Conservation (phyloP, 2,113 vertebrate genomes). For the Actinemys pallida region DNA sequence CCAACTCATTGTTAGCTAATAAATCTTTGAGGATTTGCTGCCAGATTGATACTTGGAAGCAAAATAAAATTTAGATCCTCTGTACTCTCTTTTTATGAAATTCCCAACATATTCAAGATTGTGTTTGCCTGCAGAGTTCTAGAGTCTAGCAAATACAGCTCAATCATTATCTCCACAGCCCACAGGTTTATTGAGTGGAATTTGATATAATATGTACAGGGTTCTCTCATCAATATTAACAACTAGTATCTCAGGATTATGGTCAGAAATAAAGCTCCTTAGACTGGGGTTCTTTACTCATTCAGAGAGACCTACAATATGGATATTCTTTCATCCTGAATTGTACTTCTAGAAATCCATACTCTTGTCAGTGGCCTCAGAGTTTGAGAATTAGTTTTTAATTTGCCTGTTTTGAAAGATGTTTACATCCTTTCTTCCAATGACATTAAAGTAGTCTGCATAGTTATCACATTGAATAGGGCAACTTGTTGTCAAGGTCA, state of each 20-base stretch:
- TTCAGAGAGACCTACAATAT: background rate
- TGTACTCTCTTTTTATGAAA: background rate
- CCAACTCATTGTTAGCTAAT: background rate
- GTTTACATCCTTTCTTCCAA: background rate
- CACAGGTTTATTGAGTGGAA: background rate
- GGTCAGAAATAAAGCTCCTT: background rate
- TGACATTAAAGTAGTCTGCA: background rate
- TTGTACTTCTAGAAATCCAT: background rate
- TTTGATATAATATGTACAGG: background rate
- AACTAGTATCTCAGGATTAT: background rate
- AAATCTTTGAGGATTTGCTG: background rate
- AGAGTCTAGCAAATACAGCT: background rate
- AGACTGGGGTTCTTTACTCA: background rate
- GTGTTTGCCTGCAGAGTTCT: background rate
- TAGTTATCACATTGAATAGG: background rate
- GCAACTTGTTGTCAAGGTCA: background rate
- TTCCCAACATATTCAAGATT: background rate
- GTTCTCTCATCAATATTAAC: background rate
- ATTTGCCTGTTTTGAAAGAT: background rate
- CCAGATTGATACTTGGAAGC: background rate
- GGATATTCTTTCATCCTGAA: background rate
- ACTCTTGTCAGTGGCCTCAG: background rate
- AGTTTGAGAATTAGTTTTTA: background rate
- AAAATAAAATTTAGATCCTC: background rate
- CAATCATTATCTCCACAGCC: background rate